Percentiles rank a stretch among this genome's conserved stretches.
Conservation (phyloP, 2,113 vertebrate genomes). For the Perca flavescens region DNA sequence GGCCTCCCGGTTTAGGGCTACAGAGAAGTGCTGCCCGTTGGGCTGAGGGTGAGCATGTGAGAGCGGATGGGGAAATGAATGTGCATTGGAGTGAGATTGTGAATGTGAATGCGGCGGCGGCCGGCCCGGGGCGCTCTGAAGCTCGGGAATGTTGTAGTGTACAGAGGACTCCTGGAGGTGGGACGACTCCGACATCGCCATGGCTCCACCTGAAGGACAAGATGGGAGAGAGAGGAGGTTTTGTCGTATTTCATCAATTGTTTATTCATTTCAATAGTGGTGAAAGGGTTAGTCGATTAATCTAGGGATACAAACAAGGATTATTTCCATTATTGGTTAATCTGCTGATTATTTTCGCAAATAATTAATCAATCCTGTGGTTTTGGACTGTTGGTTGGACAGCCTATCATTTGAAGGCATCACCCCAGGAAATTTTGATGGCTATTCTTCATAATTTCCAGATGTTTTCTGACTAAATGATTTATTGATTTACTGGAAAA, state of each 20-base stretch:
- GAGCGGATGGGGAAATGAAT: conserved; percentile 57
- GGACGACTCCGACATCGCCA: conserved; percentile 88
- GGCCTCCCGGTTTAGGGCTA: conserved; percentile 72
- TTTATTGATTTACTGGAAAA: neutral
- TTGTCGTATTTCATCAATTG: neutral
- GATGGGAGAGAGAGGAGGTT: neutral
- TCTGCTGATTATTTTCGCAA: neutral
- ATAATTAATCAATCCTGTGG: neutral
- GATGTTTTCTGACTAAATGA: neutral
- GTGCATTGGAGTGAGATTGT: conserved; percentile 81
- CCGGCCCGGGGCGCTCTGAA: conserved; percentile 85
- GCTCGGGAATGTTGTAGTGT: conserved; percentile 99
- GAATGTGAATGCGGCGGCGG: conserved; percentile 58
- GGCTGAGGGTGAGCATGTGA: conserved; percentile 80
- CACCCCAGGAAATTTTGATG: neutral
- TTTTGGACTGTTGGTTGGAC: neutral
- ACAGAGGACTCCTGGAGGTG: conserved; percentile 92
- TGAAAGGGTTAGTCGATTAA: neutral
- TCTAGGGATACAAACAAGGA: neutral
- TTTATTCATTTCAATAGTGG: neutral
- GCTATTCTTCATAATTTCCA: neutral
- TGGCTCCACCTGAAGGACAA: conserved; percentile 78
- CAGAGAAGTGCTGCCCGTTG: conserved; percentile 90
- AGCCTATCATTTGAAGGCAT: neutral
- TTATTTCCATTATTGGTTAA: neutral